phyloP scores from a whole-genome alignment of 2,888 invertebrate species.

The Polydrusus tereticollis region DNA sequence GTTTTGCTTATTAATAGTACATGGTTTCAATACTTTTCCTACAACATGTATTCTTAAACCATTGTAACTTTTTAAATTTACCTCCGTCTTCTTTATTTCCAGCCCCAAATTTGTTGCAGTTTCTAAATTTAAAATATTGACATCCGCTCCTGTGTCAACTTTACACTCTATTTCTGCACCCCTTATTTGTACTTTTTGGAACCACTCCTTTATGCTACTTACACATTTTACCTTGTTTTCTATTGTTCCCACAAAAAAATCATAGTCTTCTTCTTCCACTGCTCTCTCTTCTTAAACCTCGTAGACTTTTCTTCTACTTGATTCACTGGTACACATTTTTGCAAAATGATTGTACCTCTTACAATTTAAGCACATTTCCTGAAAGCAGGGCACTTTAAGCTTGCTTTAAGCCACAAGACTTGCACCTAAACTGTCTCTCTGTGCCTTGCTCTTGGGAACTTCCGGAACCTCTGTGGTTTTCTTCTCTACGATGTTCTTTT shows the following conservation, averaged over 20 bases:
- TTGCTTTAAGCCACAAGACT: not conserved
- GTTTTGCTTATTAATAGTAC: not conserved
- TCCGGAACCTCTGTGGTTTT: no score
- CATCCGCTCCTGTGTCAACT: constrained; percentile 7
- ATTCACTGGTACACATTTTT: not conserved
- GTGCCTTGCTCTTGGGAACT: no score
- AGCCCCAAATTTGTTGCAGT: not conserved
- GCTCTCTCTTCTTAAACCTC: not conserved
- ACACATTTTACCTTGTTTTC: constrained; percentile 11
- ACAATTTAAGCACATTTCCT: not conserved
- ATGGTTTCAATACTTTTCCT: not conserved
- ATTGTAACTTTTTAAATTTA: constrained; percentile 15
- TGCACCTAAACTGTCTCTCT: no score
- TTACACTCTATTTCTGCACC: not conserved
- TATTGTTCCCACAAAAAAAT: not conserved
- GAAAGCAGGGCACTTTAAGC: not conserved
- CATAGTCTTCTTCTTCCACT: not conserved
- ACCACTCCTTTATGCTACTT: not conserved
- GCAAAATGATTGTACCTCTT: not conserved
- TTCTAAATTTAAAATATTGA: constrained; percentile 10
- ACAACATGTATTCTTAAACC: not conserved
- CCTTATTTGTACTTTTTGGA: not conserved
- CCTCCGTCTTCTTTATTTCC: not conserved
- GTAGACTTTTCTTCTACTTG: not conserved
- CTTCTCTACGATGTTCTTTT: no score